phyloP scores from a whole-genome alignment of 2,888 invertebrate species.

The Peribatodes rhomboidaria region DNA sequence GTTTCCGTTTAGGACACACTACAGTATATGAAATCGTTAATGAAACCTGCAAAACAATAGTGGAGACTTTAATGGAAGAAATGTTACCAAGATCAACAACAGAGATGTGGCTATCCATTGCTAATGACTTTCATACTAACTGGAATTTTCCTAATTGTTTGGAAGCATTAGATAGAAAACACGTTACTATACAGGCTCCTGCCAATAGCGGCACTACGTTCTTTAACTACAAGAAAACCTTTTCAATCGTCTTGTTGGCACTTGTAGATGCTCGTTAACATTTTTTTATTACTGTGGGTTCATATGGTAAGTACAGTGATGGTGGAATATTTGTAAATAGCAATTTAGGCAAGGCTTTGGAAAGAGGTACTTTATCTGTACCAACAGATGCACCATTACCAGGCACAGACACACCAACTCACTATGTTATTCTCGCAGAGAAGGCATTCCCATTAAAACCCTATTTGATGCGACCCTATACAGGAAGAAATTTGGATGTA shows the following conservation, averaged over 20 bases:
- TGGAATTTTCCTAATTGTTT: conserved; percentile 2
- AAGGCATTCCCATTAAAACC: too few relatives aligned
- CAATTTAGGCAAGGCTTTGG: background rate
- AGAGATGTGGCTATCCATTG: background rate
- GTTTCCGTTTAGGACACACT: background rate
- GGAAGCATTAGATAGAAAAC: background rate
- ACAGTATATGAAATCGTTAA: background rate
- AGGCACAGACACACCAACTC: background rate
- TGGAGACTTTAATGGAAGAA: background rate
- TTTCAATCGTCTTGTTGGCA: background rate
- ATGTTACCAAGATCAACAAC: background rate
- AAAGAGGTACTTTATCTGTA: background rate
- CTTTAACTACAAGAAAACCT: background rate
- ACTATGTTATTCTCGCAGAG: too few relatives aligned
- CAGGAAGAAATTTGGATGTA: too few relatives aligned
- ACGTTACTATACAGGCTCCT: background rate
- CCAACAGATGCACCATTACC: background rate
- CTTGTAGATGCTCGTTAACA: background rate
- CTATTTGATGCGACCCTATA: too few relatives aligned
- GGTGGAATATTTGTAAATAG: background rate
- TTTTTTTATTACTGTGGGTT: background rate
- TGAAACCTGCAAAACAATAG: background rate
- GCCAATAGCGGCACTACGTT: background rate
- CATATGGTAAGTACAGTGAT: background rate
- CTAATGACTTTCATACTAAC: background rate